Evolutionary conservation across 1,140 invertebrate genomes (phyloP).

Genomic region (Atopsyche davidsoni): DNA sequence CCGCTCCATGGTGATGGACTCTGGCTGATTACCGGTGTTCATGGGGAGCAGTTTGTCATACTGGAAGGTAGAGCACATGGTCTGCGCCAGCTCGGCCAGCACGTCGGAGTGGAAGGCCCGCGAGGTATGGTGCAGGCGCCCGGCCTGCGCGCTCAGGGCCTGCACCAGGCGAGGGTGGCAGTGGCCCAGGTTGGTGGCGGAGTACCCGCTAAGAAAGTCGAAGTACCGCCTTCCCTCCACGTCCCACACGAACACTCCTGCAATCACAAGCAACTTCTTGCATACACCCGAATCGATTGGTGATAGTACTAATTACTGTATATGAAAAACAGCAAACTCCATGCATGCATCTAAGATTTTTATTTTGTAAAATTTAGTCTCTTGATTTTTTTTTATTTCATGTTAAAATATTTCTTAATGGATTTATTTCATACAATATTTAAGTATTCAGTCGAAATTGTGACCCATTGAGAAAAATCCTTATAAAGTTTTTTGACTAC

Average conservation of each 20-base stretch:
- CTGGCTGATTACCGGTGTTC: constrained; percentile 84
- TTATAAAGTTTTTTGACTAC: no score
- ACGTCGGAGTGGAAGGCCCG: constrained; percentile 86
- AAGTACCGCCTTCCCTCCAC: constrained; percentile 86
- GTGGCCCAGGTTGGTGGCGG: constrained; percentile 93
- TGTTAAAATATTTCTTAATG: no score
- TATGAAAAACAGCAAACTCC: no score
- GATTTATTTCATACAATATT: no score
- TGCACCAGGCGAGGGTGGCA: constrained; percentile 88
- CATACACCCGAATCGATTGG: no score
- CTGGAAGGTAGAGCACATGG: constrained; percentile 75
- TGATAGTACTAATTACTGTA: no score
- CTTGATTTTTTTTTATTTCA: no score
- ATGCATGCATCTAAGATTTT: no score
- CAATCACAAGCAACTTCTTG: no score
- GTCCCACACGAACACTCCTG: constrained; percentile 85
- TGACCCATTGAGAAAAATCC: no score
- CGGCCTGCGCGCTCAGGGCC: constrained; percentile 62
- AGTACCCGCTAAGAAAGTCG: constrained; percentile 91
- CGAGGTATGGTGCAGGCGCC: constrained; percentile 56
- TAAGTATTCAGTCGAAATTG: no score
- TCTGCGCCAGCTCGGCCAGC: constrained; percentile 88
- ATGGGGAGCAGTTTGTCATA: constrained; percentile 94
- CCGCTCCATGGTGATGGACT: background rate
- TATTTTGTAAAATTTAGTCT: no score